Conservation (phyloP, 2,797 vertebrate genomes). For the Epinephelus malabaricus region DNA sequence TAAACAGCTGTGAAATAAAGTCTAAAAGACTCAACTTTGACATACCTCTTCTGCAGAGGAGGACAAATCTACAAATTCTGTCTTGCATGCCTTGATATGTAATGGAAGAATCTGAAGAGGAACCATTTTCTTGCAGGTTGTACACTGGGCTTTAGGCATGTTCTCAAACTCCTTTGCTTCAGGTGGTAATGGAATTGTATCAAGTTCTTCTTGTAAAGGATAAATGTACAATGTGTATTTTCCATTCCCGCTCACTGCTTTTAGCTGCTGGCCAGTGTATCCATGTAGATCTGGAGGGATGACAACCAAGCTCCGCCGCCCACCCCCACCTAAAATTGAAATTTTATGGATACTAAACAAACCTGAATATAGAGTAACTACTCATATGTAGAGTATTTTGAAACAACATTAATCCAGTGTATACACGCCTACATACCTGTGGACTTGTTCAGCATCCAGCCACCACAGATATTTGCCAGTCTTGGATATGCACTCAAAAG, state of each 20-base stretch:
- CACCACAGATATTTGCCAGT: slow-evolving; percentile 9
- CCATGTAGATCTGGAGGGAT: slow-evolving; percentile 21
- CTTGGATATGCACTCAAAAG: slow-evolving; percentile 11
- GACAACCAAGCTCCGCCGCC: background rate
- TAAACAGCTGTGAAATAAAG: slow-evolving; percentile 1
- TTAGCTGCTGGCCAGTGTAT: slow-evolving; percentile 23
- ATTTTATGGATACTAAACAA: background rate
- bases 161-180: slow-evolving; percentile 19
- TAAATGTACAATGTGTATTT: slow-evolving; percentile 27
- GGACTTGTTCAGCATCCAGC: no score
- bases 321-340: slow-evolving; percentile 18
- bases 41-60: slow-evolving; percentile 2
- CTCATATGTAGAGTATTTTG: background rate
- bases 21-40: background rate
- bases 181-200: background rate
- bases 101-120: slow-evolving; percentile 29
- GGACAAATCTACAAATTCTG: background rate
- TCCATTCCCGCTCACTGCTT: slow-evolving; percentile 25
- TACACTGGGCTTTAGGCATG: slow-evolving; percentile 19
- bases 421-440: slow-evolving; percentile 5
- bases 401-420: slow-evolving; percentile 9
- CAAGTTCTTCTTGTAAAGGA: slow-evolving; percentile 29
- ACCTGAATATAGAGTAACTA: no score
- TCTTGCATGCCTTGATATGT: slow-evolving; percentile 2
- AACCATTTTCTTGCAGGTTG: slow-evolving; percentile 1